Conservation (phyloP, 2,797 vertebrate species). For the Hirundo rustica region DNA sequence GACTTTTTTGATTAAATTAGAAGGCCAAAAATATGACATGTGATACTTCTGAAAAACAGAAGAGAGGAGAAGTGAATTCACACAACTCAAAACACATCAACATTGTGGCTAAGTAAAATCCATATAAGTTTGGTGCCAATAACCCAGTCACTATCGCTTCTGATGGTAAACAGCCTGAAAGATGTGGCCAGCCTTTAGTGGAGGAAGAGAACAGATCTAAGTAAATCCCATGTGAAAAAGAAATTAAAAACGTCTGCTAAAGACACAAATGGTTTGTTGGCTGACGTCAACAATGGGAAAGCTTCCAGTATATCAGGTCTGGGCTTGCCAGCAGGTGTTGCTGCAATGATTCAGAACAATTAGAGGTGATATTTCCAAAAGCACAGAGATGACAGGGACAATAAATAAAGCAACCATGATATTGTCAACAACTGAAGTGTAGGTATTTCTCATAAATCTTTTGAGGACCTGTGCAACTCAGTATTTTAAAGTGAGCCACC, state of each 20-base stretch:
- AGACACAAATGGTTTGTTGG: slow-evolving; percentile 12
- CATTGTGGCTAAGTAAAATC: neutral
- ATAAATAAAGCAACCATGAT: slow-evolving; percentile 17
- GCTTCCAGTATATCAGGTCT: slow-evolving; percentile 1
- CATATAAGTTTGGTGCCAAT: neutral
- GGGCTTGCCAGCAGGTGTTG: slow-evolving; percentile 45
- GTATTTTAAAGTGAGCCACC: neutral
- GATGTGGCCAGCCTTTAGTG: neutral
- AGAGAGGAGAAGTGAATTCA: neutral
- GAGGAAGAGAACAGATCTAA: neutral
- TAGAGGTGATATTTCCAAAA: slow-evolving; percentile 40
- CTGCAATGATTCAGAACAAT: slow-evolving; percentile 45
- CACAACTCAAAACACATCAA: neutral
- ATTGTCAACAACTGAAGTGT: neutral
- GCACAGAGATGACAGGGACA: neutral
- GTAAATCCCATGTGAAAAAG: neutral
- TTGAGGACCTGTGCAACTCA: neutral
- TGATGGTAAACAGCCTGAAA: neutral
- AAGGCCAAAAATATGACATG: neutral
- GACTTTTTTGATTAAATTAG: neutral
- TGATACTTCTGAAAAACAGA: neutral
- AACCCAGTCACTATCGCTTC: neutral
- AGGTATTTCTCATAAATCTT: neutral
- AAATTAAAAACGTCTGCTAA: slow-evolving; percentile 24
- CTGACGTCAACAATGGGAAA: neutral